These are phyloP conservation scores for Lampropteryx suffumata DNA, from an alignment of 2,888 invertebrate genomes.

Conservation along the genomic window DNA sequence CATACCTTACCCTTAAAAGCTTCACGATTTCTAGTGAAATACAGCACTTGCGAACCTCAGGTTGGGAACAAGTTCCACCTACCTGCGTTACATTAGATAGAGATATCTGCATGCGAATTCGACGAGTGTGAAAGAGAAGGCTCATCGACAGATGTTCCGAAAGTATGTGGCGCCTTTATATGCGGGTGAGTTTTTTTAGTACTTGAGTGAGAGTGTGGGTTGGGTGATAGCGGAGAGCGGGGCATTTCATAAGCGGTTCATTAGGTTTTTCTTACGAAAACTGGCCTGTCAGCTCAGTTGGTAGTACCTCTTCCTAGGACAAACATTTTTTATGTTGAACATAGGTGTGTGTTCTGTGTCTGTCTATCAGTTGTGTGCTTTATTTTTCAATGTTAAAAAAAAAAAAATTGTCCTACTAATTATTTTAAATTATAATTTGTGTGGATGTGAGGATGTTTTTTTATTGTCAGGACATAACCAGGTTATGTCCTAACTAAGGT, in stretches of 20 bases:
- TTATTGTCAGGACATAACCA: too few species aligned
- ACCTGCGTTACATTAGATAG: constrained; percentile 45
- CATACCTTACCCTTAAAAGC: constrained; percentile 9
- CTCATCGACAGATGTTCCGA: constrained; percentile 68
- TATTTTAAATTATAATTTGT: too few species aligned
- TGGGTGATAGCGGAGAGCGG: constrained; percentile 29
- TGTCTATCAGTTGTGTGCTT: too few species aligned
- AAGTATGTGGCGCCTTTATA: constrained; percentile 61
- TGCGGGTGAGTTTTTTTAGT: constrained; percentile 67
- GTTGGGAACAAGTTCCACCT: constrained; percentile 43
- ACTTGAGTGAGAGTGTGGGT: constrained; percentile 30
- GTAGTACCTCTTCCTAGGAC: not conserved
- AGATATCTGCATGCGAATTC: constrained; percentile 29
- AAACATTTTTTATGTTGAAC: too few species aligned
- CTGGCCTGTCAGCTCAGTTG: not conserved
- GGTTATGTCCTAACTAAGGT: too few species aligned
- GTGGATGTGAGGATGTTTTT: too few species aligned
- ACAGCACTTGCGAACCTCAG: constrained; percentile 49
- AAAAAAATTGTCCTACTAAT: too few species aligned
- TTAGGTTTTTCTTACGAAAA: not conserved
- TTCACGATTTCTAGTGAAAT: constrained; percentile 9
- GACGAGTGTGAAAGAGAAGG: constrained; percentile 23
- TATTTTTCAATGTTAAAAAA: too few species aligned
- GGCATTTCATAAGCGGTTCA: constrained; percentile 2
- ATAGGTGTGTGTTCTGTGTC: too few species aligned